A percentile compares a stretch with the other conserved stretches of the same genome.
phyloP scores from a whole-genome alignment of 2,113 vertebrate genomes.

The Leucopsar rothschildi region DNA sequence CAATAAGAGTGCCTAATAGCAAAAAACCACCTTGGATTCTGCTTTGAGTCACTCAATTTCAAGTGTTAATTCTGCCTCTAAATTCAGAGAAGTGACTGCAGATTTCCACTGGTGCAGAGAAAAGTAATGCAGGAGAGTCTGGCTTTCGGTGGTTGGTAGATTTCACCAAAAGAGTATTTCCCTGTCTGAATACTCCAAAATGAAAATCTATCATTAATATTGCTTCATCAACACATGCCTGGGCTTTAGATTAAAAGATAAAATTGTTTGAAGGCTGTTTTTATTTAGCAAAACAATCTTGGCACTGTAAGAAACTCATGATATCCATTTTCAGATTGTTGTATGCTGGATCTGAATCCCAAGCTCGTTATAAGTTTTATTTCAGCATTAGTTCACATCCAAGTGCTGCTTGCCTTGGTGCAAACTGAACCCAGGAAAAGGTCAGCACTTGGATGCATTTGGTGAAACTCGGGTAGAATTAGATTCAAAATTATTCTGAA shows the following conservation, averaged over 20 bases:
- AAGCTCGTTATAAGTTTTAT: not conserved
- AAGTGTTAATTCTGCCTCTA: not conserved
- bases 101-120: not conserved
- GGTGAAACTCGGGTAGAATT: not conserved
- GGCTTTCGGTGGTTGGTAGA: not conserved
- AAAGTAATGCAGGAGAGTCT: not conserved
- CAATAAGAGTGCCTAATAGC: not conserved
- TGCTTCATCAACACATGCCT: not conserved
- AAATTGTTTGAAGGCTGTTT: not conserved
- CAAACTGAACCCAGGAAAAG: not conserved
- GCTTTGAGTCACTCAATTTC: not conserved
- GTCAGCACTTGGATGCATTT: not conserved
- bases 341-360: not conserved
- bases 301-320: not conserved
- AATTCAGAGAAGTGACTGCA: not conserved
- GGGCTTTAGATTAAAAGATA: not conserved
- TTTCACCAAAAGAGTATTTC: not conserved
- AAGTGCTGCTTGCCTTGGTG: not conserved
- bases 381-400: not conserved
- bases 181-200: not conserved
- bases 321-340: not conserved
- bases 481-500: not conserved
- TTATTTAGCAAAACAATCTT: not conserved
- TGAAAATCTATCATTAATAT: not conserved
- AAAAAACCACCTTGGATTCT: not conserved